Conservation (phyloP, 2,797 vertebrate species). For the Alosa sapidissima region DNA sequence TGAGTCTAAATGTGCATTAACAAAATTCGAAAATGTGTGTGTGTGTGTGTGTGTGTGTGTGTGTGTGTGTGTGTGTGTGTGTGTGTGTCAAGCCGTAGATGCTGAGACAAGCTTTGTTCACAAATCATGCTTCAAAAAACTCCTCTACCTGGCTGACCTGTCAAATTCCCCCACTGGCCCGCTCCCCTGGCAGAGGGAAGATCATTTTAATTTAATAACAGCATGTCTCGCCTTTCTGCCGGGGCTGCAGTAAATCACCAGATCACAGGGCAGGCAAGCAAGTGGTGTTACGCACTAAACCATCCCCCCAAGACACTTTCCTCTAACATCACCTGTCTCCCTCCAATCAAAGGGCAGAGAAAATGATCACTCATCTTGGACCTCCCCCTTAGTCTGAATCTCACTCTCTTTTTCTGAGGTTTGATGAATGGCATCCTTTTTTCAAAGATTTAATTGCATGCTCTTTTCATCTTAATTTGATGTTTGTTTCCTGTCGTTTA, state of each 20-base stretch:
- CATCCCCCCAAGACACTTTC: conserved; percentile 91
- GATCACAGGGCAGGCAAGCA: conserved; percentile 83
- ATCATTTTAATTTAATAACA: conserved; percentile 96
- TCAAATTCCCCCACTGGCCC: conserved; percentile 64
- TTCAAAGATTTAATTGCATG: conserved; percentile 71
- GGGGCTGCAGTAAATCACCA: conserved; percentile 90
- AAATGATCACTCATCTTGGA: conserved; percentile 84
- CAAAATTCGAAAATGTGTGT: not conserved
- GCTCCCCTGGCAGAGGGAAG: conserved; percentile 41
- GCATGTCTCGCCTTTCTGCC: conserved; percentile 87
- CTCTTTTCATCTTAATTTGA: conserved; percentile 78
- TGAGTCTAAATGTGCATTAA: not conserved
- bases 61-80: not conserved
- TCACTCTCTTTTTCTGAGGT: conserved; percentile 52
- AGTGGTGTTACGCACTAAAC: conserved; percentile 81
- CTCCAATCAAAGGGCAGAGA: conserved; percentile 86
- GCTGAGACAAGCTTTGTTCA: conserved; percentile 31
- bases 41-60: not conserved
- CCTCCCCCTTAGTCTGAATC: conserved; percentile 66
- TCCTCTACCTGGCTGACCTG: conserved; percentile 41
- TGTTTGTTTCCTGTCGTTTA: conserved; percentile 82
- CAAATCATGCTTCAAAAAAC: conserved; percentile 56
- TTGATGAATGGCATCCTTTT: conserved; percentile 84
- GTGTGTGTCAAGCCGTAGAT: not conserved
- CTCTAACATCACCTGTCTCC: conserved; percentile 87